These are phyloP conservation scores for Hydrotaea diabolus DNA, from an alignment of 2,888 invertebrate genomes.

Conservation along the genomic window DNA sequence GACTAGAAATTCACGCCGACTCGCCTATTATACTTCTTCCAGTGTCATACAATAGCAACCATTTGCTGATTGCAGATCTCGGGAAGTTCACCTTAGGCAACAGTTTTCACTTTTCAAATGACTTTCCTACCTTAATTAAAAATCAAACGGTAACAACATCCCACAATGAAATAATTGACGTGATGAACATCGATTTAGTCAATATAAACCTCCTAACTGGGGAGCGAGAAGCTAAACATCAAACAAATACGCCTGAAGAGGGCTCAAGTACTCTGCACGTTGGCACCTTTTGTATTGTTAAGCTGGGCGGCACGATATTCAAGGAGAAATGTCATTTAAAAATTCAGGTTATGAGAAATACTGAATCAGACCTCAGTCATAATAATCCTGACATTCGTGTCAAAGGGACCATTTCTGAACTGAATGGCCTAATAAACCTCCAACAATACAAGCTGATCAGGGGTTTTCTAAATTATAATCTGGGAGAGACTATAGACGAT, in stretches of 20 bases:
- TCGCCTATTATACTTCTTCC: constrained; percentile 93
- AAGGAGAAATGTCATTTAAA: constrained; percentile 91
- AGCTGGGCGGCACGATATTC: constrained; percentile 86
- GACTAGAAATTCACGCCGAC: constrained; percentile 80
- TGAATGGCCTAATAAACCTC: constrained; percentile 90
- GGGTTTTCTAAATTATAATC: constrained; percentile 93
- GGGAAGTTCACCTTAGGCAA: constrained; percentile 90
- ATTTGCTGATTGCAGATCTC: constrained; percentile 90
- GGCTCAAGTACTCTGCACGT: constrained; percentile 72
- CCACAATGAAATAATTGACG: constrained; percentile 82
- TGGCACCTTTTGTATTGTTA: constrained; percentile 76
- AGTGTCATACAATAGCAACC: constrained; percentile 89
- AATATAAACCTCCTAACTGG: constrained; percentile 88
- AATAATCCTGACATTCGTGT: constrained; percentile 90
- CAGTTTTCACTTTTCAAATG: constrained; percentile 85
- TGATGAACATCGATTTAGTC: constrained; percentile 85
- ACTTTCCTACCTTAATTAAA: constrained; percentile 76
- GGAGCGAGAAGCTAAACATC: constrained; percentile 73
- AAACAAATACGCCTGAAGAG: constrained; percentile 63
- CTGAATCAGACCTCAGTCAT: constrained; percentile 83
- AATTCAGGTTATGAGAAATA: constrained; percentile 91
- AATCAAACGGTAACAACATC: constrained; percentile 63
- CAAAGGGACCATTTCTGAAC: constrained; percentile 91
- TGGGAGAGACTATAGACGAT: constrained; percentile 91
- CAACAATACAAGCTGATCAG: constrained; percentile 93